Evolutionary conservation across 2,888 invertebrate genomes (phyloP), one percentile per base, ranked within the genome.

Genomic region (Limenitis camilla): DNA sequence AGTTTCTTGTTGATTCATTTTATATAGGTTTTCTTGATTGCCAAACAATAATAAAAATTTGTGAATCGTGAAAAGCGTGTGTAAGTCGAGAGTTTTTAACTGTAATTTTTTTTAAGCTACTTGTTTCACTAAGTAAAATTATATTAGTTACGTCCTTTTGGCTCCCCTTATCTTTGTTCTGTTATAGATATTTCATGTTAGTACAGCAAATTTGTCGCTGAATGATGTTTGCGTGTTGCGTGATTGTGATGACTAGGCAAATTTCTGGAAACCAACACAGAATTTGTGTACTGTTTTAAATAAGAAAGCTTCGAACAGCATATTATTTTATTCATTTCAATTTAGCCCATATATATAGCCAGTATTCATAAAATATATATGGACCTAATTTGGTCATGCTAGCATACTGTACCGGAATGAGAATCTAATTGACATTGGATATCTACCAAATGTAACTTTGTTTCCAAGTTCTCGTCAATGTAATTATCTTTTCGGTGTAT

Each of bases 351-450:
- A 33, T 33, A 40, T 50, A 35, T 39, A 39, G 19, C 28, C 29
- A 44, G 11, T 40, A 44, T 50, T 71, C 75, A 76, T 2, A 50
- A 50, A 50, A 44, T 66, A 68, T 64, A 53, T 60, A 63, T 67
- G 64, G 66, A 72, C 66, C 65, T 67, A 71, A 78, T 77, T 76
- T 71, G 74, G 70, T 74, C 72, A 69, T 77, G 74, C 77, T 68
- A 61, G 73, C 72, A 59, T 65, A 73, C 69, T n/a, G n/a, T n/a
- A n/a, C n/a, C n/a, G 76, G 75, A 79, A 80, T 78, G 74, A 76
- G 73, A 77, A 78, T 78, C 74, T 78, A 77, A 78, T 77, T 76
- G 75, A 71, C 67, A 67, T 80, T 84, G 83, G 83, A 80, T 76
- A 71, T 70, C 71, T 69, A 83, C 84, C 84, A 84, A 66, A 82